These are phyloP conservation scores for Lasiurus cinereus DNA, from an alignment of 2,113 vertebrate genomes.

Conservation along the genomic window DNA sequence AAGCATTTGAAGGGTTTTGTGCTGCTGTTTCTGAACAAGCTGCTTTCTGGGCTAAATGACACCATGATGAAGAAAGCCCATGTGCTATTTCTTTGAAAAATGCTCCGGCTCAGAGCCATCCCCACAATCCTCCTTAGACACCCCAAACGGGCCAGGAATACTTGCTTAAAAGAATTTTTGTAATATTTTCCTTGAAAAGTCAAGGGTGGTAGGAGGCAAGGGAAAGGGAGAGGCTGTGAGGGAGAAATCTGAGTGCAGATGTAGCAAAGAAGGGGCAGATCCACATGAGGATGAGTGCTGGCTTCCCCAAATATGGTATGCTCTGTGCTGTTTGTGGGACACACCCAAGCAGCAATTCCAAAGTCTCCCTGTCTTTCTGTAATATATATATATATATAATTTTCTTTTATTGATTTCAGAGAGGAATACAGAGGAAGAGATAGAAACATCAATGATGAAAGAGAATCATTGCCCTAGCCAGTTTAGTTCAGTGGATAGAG, in stretches of 20 bases:
- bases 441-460: no score
- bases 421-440: no score
- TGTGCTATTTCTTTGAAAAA: conserved; percentile 75
- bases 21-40: conserved; percentile 31
- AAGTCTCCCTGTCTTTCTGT: not conserved
- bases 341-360: not conserved
- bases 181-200: conserved; percentile 78
- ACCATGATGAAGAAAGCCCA: conserved; percentile 45
- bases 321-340: not conserved
- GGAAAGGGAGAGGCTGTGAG: conserved; percentile 62
- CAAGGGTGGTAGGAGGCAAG: conserved; percentile 69
- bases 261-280: conserved; percentile 66
- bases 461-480: no score
- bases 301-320: conserved; percentile 38
- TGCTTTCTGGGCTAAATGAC: conserved; percentile 14
- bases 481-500: no score
- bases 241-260: conserved; percentile 39
- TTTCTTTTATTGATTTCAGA: no score
- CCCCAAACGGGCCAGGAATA: conserved; percentile 76
- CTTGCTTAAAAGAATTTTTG: conserved; percentile 74
- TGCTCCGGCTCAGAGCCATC: conserved; percentile 67
- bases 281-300: not conserved
- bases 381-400: no score
- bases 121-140: conserved; percentile 70
- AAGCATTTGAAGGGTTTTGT: not conserved